Evolutionary conservation across 2,888 invertebrate genomes (phyloP).

Genomic region (Oligia strigilis): DNA sequence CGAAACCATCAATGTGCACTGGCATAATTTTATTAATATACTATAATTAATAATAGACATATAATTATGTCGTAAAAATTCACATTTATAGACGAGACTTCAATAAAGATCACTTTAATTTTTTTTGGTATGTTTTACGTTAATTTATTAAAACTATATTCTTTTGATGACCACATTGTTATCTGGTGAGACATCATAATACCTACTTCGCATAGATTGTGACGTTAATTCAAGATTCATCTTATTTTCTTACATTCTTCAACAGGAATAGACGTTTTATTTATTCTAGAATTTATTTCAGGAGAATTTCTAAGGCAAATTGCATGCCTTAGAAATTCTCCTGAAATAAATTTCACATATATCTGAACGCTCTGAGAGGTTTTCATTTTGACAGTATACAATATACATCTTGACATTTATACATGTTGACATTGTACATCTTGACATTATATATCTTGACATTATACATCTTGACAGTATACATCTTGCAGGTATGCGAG

Average conservation of each 20-base stretch:
- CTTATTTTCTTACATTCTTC: conserved; percentile 15
- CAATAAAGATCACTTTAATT: conserved; percentile 31
- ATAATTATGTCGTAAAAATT: conserved; percentile 47
- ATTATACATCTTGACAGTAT: no score
- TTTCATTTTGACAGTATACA: background rate
- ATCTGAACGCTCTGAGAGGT: background rate
- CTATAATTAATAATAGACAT: conserved; percentile 23
- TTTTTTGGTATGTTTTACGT: conserved; percentile 17
- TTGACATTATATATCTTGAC: no score
- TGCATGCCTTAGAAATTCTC: background rate
- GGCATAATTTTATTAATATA: background rate
- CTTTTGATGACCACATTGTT: conserved; percentile 34
- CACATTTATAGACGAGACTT: conserved; percentile 23
- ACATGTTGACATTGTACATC: no score
- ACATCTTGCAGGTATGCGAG: no score
- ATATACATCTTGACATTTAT: no score
- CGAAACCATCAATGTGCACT: conserved; percentile 22
- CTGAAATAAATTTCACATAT: conserved; percentile 5
- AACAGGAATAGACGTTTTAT: background rate
- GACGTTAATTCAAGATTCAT: conserved; percentile 5
- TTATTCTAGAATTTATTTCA: background rate
- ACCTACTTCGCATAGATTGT: conserved; percentile 3
- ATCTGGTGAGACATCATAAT: conserved; percentile 30
- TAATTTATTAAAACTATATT: conserved; percentile 34
- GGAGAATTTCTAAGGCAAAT: background rate